Percentiles rank a stretch among this genome's conserved stretches.
Conservation (phyloP, 1,140 invertebrate species). For the Tachypleus tridentatus region DNA sequence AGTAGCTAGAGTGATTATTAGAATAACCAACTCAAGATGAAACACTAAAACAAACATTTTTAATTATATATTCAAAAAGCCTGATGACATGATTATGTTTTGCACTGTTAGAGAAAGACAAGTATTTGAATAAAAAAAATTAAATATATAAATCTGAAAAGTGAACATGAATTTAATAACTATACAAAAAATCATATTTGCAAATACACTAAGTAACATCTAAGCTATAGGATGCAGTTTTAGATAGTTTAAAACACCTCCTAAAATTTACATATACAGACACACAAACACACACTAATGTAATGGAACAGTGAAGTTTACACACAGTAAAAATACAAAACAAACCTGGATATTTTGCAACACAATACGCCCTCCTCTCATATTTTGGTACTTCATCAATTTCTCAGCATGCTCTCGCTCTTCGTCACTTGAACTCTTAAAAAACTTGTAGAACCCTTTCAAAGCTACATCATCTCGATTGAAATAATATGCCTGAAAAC, state of each 20-base stretch:
- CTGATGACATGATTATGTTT: too few relatives aligned
- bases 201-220: neutral
- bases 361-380: constrained; percentile 37
- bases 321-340: neutral
- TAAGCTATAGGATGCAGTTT: neutral
- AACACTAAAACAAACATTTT: too few relatives aligned
- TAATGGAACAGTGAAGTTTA: neutral
- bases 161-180: too few relatives aligned
- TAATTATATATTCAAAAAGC: too few relatives aligned
- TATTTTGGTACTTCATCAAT: constrained; percentile 50
- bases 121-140: too few relatives aligned
- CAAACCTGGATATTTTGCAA: constrained; percentile 16
- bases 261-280: too few relatives aligned
- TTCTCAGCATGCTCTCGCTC: constrained; percentile 50
- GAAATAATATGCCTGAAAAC: constrained; percentile 43
- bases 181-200: neutral
- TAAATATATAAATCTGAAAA: too few relatives aligned
- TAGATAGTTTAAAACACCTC: neutral
- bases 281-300: neutral
- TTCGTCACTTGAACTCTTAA: constrained; percentile 45
- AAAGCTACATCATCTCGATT: constrained; percentile 54
- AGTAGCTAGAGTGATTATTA: too few relatives aligned
- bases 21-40: too few relatives aligned
- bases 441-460: constrained; percentile 44
- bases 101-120: too few relatives aligned